phyloP scores from a whole-genome alignment of 2,113 vertebrate genomes.

The Ornithorhynchus anatinus region DNA sequence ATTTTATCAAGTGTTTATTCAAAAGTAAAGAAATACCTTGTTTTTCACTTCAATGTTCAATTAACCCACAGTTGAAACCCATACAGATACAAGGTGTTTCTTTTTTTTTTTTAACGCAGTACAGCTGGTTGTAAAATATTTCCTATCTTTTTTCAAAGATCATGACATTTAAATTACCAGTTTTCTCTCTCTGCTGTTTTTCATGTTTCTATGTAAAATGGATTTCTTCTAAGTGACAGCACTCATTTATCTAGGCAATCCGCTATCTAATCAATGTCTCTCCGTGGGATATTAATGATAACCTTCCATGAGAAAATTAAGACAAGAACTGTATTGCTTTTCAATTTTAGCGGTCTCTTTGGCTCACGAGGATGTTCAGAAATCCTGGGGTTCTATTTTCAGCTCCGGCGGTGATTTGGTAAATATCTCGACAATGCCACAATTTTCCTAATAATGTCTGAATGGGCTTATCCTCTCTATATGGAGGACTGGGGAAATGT shows the following conservation, averaged over 20 bases:
- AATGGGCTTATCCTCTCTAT: too few species aligned
- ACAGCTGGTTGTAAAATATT: not conserved
- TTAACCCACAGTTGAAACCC: not conserved
- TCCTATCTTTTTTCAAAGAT: constrained; percentile 5
- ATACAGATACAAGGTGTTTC: too few species aligned
- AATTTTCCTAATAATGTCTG: too few species aligned
- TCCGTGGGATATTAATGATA: not conserved
- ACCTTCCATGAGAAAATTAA: not conserved
- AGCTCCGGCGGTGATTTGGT: too few species aligned
- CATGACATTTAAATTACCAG: not conserved
- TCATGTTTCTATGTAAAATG: not conserved
- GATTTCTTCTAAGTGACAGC: not conserved
- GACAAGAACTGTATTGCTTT: not conserved
- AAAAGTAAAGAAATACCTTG: not conserved
- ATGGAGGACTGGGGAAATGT: too few species aligned
- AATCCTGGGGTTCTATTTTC: not conserved
- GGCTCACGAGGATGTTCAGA: too few species aligned
- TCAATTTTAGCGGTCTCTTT: too few species aligned
- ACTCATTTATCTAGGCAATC: not conserved
- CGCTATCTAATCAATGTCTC: not conserved
- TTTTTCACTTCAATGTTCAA: not conserved
- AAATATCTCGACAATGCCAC: too few species aligned
- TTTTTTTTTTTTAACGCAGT: not conserved
- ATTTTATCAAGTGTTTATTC: not conserved
- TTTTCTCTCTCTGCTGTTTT: not conserved